phyloP scores from a whole-genome alignment of 1,140 invertebrate genomes.

The Nixonia krombeini region DNA sequence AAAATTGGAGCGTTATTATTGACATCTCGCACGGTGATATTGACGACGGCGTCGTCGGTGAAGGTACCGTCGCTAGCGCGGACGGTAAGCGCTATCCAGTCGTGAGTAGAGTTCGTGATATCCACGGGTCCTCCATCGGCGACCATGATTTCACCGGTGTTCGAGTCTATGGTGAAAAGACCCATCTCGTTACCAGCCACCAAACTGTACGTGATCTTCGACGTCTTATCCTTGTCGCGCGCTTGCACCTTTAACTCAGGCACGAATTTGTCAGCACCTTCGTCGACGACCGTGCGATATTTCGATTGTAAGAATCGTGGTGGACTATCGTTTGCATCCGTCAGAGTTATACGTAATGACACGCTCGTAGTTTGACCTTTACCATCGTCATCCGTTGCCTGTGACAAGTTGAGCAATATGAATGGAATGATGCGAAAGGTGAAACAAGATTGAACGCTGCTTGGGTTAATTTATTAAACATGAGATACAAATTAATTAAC shows the following conservation, averaged over 20 bases:
- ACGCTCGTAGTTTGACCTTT: constrained; percentile 82
- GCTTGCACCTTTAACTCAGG: constrained; percentile 79
- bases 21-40: constrained; percentile 85
- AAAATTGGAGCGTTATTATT: constrained; percentile 91
- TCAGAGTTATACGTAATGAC: constrained; percentile 83
- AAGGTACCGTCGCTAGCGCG: constrained; percentile 84
- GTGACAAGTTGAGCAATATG: too few species aligned
- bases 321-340: constrained; percentile 90
- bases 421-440: constrained; percentile 7
- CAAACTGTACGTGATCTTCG: constrained; percentile 83
- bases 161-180: constrained; percentile 79
- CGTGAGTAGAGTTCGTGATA: constrained; percentile 75
- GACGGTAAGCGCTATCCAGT: constrained; percentile 70
- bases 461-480: neutral
- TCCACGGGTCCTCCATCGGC: constrained; percentile 75
- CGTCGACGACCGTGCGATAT: constrained; percentile 86
- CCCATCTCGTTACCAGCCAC: constrained; percentile 76
- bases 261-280: constrained; percentile 86
- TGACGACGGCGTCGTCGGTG: constrained; percentile 79
- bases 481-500: too few species aligned
- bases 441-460: neutral
- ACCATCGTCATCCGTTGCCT: constrained; percentile 89
- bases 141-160: constrained; percentile 80
- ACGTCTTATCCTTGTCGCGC: constrained; percentile 84
- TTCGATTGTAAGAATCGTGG: constrained; percentile 81